Conservation (phyloP, 2,797 vertebrate species). For the Cyprinodon diabolis region DNA sequence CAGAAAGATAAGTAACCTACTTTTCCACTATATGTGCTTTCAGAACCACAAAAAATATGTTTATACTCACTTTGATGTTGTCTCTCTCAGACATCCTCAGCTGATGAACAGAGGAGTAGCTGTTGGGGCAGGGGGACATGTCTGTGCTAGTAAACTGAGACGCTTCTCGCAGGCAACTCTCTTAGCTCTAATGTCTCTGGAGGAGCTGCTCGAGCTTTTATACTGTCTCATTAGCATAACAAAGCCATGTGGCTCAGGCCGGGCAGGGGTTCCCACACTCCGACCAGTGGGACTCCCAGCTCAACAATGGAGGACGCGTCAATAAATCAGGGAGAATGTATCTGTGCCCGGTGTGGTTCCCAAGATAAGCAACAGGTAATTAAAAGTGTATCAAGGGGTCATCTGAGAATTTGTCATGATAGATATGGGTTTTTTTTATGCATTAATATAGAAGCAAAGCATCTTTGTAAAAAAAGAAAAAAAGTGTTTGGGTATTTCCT, state of each 20-base stretch:
- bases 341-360: conserved; percentile 69
- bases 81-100: conserved; percentile 77
- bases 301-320: conserved; percentile 78
- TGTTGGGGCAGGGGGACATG: conserved; percentile 85
- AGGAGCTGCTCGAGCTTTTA: conserved; percentile 73
- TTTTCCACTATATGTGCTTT: background rate
- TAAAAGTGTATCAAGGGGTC: conserved; percentile 47
- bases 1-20: conserved; percentile 1
- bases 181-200: conserved; percentile 60
- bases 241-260: conserved; percentile 73
- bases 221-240: conserved; percentile 81
- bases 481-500: conserved; percentile 3
- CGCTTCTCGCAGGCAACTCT: conserved; percentile 40
- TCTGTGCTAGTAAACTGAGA: conserved; percentile 36
- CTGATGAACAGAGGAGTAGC: conserved; percentile 71
- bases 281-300: conserved; percentile 73
- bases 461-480: background rate
- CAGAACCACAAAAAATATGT: background rate
- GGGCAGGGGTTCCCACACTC: conserved; percentile 86
- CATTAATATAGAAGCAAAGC: conserved; percentile 7
- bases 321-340: conserved; percentile 73
- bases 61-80: conserved; percentile 85
- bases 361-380: conserved; percentile 76
- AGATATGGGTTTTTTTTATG: conserved; percentile 10
- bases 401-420: conserved; percentile 37